A percentile compares a stretch with the other conserved stretches of the same genome.
These are phyloP conservation scores for Pipra filicauda DNA, from an alignment of 2,113 vertebrate genomes.

Conservation along the genomic window DNA sequence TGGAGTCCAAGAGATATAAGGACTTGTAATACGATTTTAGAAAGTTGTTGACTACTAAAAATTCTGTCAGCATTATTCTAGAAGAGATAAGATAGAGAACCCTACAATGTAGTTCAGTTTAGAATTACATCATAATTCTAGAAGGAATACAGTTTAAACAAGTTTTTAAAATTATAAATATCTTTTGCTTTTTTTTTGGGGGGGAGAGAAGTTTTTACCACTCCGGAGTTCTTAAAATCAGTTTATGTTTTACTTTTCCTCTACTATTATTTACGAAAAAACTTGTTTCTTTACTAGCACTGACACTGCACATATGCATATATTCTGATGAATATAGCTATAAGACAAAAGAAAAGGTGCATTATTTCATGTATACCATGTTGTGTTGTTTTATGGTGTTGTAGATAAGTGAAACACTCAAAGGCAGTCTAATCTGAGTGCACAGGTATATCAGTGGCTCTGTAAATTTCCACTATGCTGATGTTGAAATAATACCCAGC, in stretches of 20 bases:
- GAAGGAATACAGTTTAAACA: not conserved
- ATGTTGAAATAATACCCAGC: not conserved
- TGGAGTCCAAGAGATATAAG: not conserved
- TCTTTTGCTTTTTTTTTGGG: not conserved
- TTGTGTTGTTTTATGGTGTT: not conserved
- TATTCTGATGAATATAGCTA: not conserved
- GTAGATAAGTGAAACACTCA: not conserved
- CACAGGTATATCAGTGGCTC: not conserved
- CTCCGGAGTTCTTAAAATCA: not conserved
- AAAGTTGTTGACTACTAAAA: not conserved
- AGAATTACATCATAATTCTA: not conserved
- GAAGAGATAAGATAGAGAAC: not conserved
- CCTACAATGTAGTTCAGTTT: not conserved
- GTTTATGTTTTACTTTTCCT: not conserved
- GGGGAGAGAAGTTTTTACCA: not conserved
- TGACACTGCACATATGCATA: not conserved
- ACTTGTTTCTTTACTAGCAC: not conserved
- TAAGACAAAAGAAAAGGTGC: not conserved
- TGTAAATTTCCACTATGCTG: not conserved
- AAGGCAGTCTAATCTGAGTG: not conserved
- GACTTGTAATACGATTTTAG: not conserved
- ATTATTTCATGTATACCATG: not conserved
- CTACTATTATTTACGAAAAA: not conserved
- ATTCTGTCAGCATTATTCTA: not conserved
- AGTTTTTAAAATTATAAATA: not conserved